Evolutionary conservation across 2,113 vertebrate species (phyloP).

Genomic region (Calonectris borealis): DNA sequence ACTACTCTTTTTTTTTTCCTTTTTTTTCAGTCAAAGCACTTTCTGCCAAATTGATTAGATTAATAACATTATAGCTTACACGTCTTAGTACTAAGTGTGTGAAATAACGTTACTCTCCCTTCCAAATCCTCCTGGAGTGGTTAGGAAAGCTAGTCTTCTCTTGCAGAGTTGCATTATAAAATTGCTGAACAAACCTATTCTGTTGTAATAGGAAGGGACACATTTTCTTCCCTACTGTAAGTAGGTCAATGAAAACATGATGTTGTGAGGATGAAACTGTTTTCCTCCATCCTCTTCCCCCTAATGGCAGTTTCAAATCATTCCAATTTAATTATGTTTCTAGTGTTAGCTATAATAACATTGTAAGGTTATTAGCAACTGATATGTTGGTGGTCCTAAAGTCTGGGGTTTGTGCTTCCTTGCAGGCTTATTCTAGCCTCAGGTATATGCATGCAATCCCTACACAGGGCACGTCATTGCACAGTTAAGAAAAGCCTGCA

Average conservation of each 20-base stretch:
- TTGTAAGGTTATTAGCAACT: constrained; percentile 17
- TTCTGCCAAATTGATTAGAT: constrained; percentile 1
- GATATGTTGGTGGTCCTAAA: not conserved
- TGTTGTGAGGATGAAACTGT: constrained; percentile 29
- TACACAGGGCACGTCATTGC: not conserved
- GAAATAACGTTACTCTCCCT: constrained; percentile 2
- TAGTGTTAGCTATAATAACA: not conserved
- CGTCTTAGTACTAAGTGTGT: not conserved
- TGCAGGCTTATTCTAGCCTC: not conserved
- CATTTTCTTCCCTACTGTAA: constrained; percentile 34
- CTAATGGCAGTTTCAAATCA: constrained; percentile 26
- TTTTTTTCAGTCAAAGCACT: not conserved
- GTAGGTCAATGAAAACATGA: constrained; percentile 67
- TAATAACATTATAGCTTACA: not conserved
- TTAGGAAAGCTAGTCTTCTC: not conserved
- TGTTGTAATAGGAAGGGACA: constrained; percentile 8
- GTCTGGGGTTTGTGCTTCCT: not conserved
- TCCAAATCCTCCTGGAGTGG: not conserved
- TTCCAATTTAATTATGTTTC: constrained; percentile 39
- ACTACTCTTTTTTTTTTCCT: not conserved
- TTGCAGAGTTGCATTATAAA: not conserved
- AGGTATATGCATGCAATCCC: not conserved
- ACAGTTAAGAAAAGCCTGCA: not conserved
- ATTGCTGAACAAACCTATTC: constrained; percentile 53
- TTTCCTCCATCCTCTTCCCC: not conserved